Percentiles rank a stretch among this genome's conserved stretches.
phyloP scores from a whole-genome alignment of 2,113 vertebrate species.

The Edolisoma coerulescens region DNA sequence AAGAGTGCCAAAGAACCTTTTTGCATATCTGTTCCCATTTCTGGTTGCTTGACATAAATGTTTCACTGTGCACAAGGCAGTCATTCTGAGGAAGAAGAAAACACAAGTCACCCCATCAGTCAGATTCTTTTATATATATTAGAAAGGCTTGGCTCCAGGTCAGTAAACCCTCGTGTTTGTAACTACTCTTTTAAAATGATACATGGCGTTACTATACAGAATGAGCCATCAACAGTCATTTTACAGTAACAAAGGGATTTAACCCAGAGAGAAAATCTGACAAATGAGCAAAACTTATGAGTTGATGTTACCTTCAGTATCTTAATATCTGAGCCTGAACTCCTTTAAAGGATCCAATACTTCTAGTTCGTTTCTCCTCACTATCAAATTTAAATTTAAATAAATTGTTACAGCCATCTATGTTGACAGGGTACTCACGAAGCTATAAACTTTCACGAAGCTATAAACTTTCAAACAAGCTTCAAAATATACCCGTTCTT shows the following conservation, averaged over 20 bases:
- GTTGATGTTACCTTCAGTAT: not conserved
- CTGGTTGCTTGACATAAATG: constrained; percentile 33
- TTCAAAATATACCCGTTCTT: not conserved
- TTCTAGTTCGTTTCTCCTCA: not conserved
- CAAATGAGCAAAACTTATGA: not conserved
- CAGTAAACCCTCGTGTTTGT: not conserved
- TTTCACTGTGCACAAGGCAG: constrained; percentile 42
- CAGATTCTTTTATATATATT: not conserved
- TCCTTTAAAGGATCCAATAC: not conserved
- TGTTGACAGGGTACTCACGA: rapidly evolving
- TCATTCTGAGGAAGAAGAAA: constrained; percentile 68
- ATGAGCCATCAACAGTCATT: not conserved
- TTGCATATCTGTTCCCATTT: not conserved
- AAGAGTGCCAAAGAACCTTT: constrained; percentile 14
- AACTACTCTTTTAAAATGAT: not conserved
- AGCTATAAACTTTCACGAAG: not conserved
- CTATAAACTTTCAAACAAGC: not conserved
- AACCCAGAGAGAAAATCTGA: not conserved
- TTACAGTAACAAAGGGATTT: not conserved
- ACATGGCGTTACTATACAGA: not conserved
- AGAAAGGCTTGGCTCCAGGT: not conserved
- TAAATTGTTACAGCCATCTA: not conserved
- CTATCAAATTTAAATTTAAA: not conserved
- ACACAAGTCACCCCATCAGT: not conserved
- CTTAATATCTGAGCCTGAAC: not conserved